Conservation (phyloP, 2,113 vertebrate species). For the Rhinogobius similis region DNA sequence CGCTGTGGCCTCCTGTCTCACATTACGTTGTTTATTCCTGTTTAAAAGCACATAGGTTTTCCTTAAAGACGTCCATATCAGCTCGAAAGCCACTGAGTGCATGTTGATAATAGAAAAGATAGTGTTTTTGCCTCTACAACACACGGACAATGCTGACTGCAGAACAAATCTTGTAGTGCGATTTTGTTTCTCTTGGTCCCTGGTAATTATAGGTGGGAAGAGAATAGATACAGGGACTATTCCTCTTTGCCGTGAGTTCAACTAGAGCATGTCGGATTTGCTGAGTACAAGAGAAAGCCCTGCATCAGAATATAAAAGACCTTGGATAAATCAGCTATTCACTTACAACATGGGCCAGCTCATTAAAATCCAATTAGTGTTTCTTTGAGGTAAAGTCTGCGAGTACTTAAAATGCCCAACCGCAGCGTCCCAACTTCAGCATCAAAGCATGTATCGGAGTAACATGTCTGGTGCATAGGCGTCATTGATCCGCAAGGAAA, state of each 20-base stretch:
- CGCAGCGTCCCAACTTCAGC: constrained; percentile 24
- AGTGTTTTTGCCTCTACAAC: constrained; percentile 35
- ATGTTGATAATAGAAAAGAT: constrained; percentile 43
- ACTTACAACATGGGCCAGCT: constrained; percentile 48
- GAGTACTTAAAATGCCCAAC: constrained; percentile 8
- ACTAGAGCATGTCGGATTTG: constrained; percentile 25
- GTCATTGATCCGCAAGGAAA: not conserved
- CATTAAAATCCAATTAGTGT: constrained; percentile 72
- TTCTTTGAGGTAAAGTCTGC: constrained; percentile 39
- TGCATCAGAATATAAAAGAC: constrained; percentile 51
- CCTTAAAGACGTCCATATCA: constrained; percentile 12
- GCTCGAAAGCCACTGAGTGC: constrained; percentile 26
- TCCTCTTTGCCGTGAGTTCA: constrained; percentile 31
- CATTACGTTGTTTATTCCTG: constrained; percentile 18
- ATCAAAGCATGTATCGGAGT: constrained; percentile 56
- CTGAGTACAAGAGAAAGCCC: constrained; percentile 27
- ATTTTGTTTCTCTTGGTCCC: constrained; percentile 31
- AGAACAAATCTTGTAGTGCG: constrained; percentile 25
- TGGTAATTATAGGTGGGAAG: constrained; percentile 50
- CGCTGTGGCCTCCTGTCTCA: constrained; percentile 23
- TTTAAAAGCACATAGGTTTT: constrained; percentile 19
- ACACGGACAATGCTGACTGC: constrained; percentile 41
- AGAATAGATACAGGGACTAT: constrained; percentile 28
- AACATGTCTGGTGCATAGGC: constrained; percentile 23
- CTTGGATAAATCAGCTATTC: constrained; percentile 24